Conservation (phyloP, 2,888 invertebrate genomes). For the Blastobasis adustella region DNA sequence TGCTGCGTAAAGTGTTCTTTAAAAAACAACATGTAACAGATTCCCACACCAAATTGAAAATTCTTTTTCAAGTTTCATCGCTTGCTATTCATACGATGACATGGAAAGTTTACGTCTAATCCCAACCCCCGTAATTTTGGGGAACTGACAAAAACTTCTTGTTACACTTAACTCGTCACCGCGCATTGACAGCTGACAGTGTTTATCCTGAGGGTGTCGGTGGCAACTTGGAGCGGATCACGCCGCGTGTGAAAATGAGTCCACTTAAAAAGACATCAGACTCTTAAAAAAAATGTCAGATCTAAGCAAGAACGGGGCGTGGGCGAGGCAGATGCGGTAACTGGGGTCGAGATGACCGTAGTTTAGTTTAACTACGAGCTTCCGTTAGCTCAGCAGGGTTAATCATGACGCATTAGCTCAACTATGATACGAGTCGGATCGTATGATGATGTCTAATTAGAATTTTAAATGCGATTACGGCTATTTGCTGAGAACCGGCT, state of each 20-base stretch:
- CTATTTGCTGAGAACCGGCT: too few species aligned
- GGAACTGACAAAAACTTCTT: not conserved
- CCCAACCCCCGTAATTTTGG: not conserved
- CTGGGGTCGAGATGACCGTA: constrained; percentile 60
- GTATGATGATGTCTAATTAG: too few species aligned
- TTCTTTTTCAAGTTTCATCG: too few species aligned
- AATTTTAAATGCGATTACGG: too few species aligned
- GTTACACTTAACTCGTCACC: constrained; percentile 18
- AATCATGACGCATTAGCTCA: constrained; percentile 31
- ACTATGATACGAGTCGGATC: too few species aligned
- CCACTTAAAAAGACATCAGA: constrained; percentile 53
- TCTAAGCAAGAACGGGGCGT: constrained; percentile 45
- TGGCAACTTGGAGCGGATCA: constrained; percentile 24
- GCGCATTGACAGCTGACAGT: constrained; percentile 28
- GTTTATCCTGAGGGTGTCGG: constrained; percentile 42
- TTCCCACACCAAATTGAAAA: too few species aligned
- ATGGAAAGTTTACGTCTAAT: too few species aligned
- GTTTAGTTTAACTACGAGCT: constrained; percentile 65
- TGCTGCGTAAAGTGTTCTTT: too few species aligned
- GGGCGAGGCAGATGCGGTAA: constrained; percentile 50
- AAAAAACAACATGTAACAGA: too few species aligned
- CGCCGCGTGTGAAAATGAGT: constrained; percentile 47
- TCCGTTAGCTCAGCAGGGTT: constrained; percentile 44
- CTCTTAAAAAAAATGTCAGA: constrained; percentile 32
- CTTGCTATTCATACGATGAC: too few species aligned